These are phyloP conservation scores for Chanos chanos DNA, from an alignment of 2,797 vertebrate genomes.

Conservation along the genomic window DNA sequence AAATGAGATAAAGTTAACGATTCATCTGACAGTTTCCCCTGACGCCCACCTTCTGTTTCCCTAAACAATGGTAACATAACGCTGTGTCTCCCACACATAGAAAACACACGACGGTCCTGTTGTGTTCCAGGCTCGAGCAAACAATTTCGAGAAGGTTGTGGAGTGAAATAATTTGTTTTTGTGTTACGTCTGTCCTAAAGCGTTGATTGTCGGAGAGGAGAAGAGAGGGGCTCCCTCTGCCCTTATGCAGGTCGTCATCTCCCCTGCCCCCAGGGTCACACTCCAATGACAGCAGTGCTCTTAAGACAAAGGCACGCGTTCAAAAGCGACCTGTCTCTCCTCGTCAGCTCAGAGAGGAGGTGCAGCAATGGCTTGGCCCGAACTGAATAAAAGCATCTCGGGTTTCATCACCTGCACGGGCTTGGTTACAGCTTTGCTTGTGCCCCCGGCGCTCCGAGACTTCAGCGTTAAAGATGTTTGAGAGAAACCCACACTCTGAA, in stretches of 20 bases:
- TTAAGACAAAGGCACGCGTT: slow-evolving; percentile 42
- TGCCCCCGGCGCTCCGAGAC: slow-evolving; percentile 22
- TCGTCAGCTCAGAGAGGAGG: slow-evolving; percentile 27
- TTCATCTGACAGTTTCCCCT: slow-evolving; percentile 18
- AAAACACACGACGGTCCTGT: too few species aligned
- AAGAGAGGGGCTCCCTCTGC: slow-evolving; percentile 3
- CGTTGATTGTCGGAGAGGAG: too few species aligned
- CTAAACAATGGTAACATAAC: too few species aligned
- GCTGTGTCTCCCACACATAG: too few species aligned
- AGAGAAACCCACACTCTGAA: slow-evolving; percentile 7
- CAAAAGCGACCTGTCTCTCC: slow-evolving; percentile 39
- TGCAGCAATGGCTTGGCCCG: slow-evolving; percentile 28
- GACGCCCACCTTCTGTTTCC: too few species aligned
- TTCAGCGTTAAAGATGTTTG: slow-evolving; percentile 10
- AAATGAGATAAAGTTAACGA: slow-evolving; percentile 5
- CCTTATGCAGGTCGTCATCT: slow-evolving; percentile 33
- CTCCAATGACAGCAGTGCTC: slow-evolving; percentile 24
- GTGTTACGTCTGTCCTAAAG: too few species aligned
- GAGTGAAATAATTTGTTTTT: too few species aligned
- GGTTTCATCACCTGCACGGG: slow-evolving; percentile 49
- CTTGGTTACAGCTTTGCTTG: slow-evolving; percentile 30
- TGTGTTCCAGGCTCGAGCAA: too few species aligned
- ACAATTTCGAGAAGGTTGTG: too few species aligned
- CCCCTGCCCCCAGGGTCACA: slow-evolving; percentile 30
- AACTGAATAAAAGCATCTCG: slow-evolving; percentile 40